These are phyloP conservation scores for Nesometra sesokonis DNA, from an alignment of 35 echinoderm and acorn worm species.

Conservation along the genomic window DNA sequence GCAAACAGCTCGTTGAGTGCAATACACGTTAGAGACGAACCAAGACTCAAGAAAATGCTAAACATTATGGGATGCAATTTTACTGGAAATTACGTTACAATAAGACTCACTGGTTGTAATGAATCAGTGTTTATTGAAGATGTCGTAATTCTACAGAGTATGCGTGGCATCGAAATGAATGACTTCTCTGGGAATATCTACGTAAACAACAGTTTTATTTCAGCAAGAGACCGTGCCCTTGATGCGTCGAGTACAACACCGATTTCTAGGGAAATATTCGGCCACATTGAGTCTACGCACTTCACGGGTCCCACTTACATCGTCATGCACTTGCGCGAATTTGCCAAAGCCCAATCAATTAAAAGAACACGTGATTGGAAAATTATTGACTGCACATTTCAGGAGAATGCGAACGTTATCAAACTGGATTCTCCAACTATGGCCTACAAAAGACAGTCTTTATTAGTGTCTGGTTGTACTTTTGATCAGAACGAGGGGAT, in stretches of 20 bases:
- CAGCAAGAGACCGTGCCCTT: neutral
- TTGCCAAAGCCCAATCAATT: neutral
- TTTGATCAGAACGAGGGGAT: neutral
- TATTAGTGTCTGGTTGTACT: neutral
- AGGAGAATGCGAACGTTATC: neutral
- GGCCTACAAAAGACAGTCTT: neutral
- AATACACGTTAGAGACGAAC: neutral
- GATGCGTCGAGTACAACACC: neutral
- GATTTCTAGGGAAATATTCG: neutral
- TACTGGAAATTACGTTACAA: neutral
- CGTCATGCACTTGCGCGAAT: neutral
- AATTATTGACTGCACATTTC: neutral
- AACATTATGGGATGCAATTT: neutral
- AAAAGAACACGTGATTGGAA: neutral
- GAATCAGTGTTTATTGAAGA: neutral
- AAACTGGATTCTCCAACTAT: neutral
- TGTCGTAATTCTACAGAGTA: neutral
- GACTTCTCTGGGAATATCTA: neutral
- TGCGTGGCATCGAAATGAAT: neutral
- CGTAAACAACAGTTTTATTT: neutral
- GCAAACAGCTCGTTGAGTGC: neutral
- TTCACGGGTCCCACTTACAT: neutral
- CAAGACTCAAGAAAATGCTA: neutral
- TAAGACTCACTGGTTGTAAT: neutral
- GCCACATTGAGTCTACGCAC: neutral